phyloP scores from a whole-genome alignment of 2,888 invertebrate genomes.

The Tetragnatha montana region DNA sequence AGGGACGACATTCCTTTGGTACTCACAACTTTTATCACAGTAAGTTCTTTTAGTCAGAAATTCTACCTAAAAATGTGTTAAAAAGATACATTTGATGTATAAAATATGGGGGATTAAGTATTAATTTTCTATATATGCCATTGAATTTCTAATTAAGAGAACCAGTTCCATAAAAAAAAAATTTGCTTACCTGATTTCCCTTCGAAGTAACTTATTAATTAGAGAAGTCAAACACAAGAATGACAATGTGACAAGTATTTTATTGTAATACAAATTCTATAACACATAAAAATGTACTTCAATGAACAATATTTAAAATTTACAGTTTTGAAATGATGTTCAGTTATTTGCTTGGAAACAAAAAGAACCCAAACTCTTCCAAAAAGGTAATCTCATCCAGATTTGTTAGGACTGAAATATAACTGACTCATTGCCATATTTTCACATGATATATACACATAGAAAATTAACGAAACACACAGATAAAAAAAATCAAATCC shows the following conservation, averaged over 20 bases:
- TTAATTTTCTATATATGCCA: too few species aligned
- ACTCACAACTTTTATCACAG: too few species aligned
- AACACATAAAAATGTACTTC: conserved; percentile 70
- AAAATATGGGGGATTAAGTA: too few species aligned
- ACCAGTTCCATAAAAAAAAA: too few species aligned
- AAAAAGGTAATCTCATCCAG: conserved; percentile 15
- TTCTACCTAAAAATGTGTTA: too few species aligned
- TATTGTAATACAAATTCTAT: conserved; percentile 62
- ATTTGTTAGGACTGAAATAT: neutral
- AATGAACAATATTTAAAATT: conserved; percentile 66
- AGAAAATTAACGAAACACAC: conserved; percentile 11
- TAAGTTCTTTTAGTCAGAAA: too few species aligned
- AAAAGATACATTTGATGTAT: too few species aligned
- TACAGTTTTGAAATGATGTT: conserved; percentile 56
- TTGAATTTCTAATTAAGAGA: too few species aligned
- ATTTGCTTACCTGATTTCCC: too few species aligned
- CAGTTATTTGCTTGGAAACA: conserved; percentile 7
- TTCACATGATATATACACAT: conserved; percentile 31
- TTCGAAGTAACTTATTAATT: too few species aligned
- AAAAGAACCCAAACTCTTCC: conserved; percentile 12
- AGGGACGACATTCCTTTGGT: too few species aligned
- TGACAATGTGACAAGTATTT: conserved; percentile 53
- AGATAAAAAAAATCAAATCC: neutral
- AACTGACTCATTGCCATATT: conserved; percentile 11
- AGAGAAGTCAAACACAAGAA: conserved; percentile 3